Base-by-base conservation (phyloP, 2,113 vertebrate species). In the Psephotus haematonotus region DNA sequence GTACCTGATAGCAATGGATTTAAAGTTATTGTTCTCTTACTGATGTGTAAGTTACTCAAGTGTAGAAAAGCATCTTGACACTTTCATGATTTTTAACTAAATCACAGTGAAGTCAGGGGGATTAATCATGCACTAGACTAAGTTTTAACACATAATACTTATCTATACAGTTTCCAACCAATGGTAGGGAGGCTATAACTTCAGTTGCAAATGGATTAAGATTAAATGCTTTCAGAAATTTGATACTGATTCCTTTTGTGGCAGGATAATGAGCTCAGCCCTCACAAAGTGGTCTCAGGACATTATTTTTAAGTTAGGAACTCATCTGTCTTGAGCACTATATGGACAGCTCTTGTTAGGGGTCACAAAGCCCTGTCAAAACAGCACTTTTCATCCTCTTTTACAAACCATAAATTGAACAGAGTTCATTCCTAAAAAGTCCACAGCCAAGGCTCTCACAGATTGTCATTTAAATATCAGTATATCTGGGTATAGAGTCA, bases 61-160 rank as follows among this genome's bases (percentile, higher is more conserved):
- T 63, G 59, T 69, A 80, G 53, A 74, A 90, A 92, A 83, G 5
- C 3, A 0, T 52, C 68, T 31, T 88, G 46, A 69, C 28, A 55
- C 43, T 70, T 80, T 20, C 37, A n/a, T 70, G n/a, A 43, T 81
- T 88, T 93, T 93, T 92, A 94, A 86, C 39, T 83, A 64, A 90
- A 94, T 75, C 64, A 43, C 55, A 33, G 25, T 63, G 68, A 93
- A 86, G 53, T 90, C 64, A 77, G 24, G n/a, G 46, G 55, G 37
- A 78, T 95, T 95, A 93, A 96, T 88, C 86, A 77, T 25, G 43
- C 64, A 84, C 50, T 89, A 75, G 52, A 28, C 18, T 71, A 55
- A 89, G 44, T 20, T 91, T 95, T 93, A 89, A 47, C 25, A 89
- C 88, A 81, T 87, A 78, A 83, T 88, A 74, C 27, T 88, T 92